Base-by-base conservation (phyloP, 2,888 invertebrate species). In the Linyphia triangularis region DNA sequence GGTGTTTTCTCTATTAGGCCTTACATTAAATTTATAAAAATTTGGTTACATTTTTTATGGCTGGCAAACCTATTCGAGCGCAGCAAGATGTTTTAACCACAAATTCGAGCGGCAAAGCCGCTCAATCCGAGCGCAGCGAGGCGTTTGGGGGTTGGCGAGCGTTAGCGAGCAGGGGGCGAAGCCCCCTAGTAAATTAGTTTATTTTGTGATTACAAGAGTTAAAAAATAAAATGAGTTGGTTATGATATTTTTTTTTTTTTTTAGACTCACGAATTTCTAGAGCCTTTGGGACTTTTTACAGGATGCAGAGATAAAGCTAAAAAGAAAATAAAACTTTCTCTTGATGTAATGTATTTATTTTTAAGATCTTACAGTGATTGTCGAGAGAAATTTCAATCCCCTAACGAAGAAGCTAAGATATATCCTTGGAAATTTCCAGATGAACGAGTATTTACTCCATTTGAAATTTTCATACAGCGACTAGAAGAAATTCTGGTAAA, bases 371-470 rank as follows among this genome's bases (percentile, higher is more conserved):
- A 88, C 37, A 13, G 43, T 26, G 63, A 83, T 16, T 83, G 88
- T 26, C 82, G 70, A 19, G 88, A 83, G 33, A 22, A 70, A 28
- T 30, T 37, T 43, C 24, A 75, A 26, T 19, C 22, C 1, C 28
- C 30, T 2, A 16, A 59, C 30, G 9, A 28, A 13, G 2, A 70
- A 9, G 6, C n/a, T 13, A 61, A 77, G 24, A n/a, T 33, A 22
- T 88, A 88, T 57, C 88, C 88, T 33, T 88, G 88, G 88, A 51
- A 61, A 69, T 88, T 83, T 77, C 88, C 88, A 13, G 88, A 88
- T 57, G 19, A 69, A 77, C 77, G 83, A 63, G 77, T 88, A 28
- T 88, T 88, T 78, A 9, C 61, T 33, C 51, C 24, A 1, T 78
- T 88, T 63, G 70, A 70, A 43, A 63, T 30, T 13, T 83, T 83